Percentiles rank a stretch among this genome's conserved stretches.
These are phyloP conservation scores for Chesias legatella DNA, from an alignment of 2,888 invertebrate species.

Conservation along the genomic window DNA sequence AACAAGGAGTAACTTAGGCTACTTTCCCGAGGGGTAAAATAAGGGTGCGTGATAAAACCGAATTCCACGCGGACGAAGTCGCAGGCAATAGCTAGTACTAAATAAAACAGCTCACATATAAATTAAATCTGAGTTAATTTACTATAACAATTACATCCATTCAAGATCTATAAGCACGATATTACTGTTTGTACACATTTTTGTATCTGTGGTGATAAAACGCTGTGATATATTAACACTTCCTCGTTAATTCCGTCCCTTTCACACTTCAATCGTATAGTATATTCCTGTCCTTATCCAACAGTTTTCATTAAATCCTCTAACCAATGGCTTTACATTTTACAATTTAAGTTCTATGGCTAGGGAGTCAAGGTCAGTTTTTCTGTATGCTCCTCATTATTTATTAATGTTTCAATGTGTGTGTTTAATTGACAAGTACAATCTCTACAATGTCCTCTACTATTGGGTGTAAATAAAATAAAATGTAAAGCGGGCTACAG, in stretches of 20 bases:
- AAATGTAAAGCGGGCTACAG: too few relatives aligned
- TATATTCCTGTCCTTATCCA: conserved; percentile 33
- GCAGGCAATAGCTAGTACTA: too few relatives aligned
- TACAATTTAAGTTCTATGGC: conserved; percentile 14
- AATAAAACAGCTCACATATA: too few relatives aligned
- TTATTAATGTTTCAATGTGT: conserved; percentile 38
- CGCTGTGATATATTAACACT: conserved; percentile 22
- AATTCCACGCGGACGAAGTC: too few relatives aligned
- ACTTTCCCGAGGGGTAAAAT: too few relatives aligned
- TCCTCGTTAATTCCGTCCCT: conserved; percentile 27
- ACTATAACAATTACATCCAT: too few relatives aligned
- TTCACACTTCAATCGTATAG: conserved; percentile 23
- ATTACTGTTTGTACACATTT: too few relatives aligned
- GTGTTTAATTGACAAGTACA: conserved; percentile 61
- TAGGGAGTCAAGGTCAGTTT: conserved; percentile 26
- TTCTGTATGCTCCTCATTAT: conserved; percentile 13
- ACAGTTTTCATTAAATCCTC: conserved; percentile 41
- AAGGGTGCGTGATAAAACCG: too few relatives aligned
- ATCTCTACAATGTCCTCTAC: conserved; percentile 32
- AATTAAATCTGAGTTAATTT: too few relatives aligned
- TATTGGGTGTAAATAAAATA: conserved; percentile 9
- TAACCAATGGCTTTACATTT: conserved; percentile 29
- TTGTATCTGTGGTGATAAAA: too few relatives aligned
- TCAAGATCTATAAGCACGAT: too few relatives aligned
- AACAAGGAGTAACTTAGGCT: too few relatives aligned